Conservation (phyloP, 2,888 invertebrate genomes). For the Lasioglossum vierecki region DNA sequence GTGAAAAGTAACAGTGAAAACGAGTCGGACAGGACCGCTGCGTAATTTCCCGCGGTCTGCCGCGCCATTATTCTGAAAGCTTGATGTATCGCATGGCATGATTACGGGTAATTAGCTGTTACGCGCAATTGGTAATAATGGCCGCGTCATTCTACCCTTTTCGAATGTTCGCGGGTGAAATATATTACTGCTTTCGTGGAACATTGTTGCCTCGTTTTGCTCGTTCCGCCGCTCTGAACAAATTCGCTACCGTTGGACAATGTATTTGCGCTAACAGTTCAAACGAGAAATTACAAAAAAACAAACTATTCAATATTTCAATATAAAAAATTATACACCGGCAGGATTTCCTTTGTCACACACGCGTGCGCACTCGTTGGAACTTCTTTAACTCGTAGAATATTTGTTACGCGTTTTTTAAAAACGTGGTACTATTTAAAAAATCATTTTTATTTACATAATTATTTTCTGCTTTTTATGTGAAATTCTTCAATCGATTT, state of each 20-base stretch:
- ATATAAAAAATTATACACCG: not conserved
- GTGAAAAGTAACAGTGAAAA: slow-evolving; percentile 51
- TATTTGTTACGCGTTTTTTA: not conserved
- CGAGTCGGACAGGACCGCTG: slow-evolving; percentile 32
- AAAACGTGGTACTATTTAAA: too few relatives aligned
- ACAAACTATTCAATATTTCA: not conserved
- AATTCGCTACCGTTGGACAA: not conserved
- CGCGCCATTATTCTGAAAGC: slow-evolving; percentile 73
- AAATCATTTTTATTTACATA: too few relatives aligned
- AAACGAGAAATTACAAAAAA: not conserved
- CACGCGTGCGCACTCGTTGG: not conserved
- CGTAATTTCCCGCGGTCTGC: slow-evolving; percentile 61
- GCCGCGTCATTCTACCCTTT: slow-evolving; percentile 45
- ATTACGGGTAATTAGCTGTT: slow-evolving; percentile 77
- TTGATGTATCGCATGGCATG: slow-evolving; percentile 74
- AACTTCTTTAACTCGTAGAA: not conserved
- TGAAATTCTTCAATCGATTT: too few relatives aligned
- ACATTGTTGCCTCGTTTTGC: not conserved
- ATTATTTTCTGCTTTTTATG: too few relatives aligned
- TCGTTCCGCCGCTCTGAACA: not conserved
- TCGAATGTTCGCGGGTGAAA: slow-evolving; percentile 32
- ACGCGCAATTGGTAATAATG: slow-evolving; percentile 77
- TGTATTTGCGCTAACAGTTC: not conserved
- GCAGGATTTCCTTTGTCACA: not conserved
- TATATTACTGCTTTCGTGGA: slow-evolving; percentile 17